phyloP scores from a whole-genome alignment of 2,797 vertebrate genomes.

The Bradypodion ventrale region DNA sequence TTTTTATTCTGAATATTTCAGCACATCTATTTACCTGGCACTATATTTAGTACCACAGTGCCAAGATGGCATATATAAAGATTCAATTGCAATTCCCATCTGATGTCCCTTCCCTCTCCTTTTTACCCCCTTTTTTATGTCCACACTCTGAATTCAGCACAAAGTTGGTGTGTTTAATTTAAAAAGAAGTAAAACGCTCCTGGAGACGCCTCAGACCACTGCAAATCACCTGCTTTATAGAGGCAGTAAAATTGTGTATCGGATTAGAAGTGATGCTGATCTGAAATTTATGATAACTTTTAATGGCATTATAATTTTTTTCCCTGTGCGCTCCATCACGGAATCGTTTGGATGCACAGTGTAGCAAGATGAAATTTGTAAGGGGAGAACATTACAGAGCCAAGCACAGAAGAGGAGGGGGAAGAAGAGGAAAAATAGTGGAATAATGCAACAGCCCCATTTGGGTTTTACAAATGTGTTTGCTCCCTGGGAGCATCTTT shows the following conservation, averaged over 20 bases:
- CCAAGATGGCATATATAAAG: constrained; percentile 85
- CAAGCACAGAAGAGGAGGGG: constrained; percentile 38
- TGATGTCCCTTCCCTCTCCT: constrained; percentile 85
- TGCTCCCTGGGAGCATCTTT: constrained; percentile 16
- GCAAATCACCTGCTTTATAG: constrained; percentile 86
- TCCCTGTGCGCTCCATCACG: constrained; percentile 75
- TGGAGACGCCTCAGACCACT: constrained; percentile 81
- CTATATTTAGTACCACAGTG: constrained; percentile 80
- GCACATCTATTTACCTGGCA: constrained; percentile 82
- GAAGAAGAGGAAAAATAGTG: constrained; percentile 32
- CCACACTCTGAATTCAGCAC: constrained; percentile 82
- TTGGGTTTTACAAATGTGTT: constrained; percentile 31
- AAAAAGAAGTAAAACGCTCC: constrained; percentile 84
- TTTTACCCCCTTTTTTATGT: constrained; percentile 85
- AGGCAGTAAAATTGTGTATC: constrained; percentile 86
- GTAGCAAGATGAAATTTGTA: constrained; percentile 82
- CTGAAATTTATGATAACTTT: constrained; percentile 87
- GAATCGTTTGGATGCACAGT: constrained; percentile 76
- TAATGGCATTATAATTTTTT: constrained; percentile 87
- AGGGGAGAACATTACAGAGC: constrained; percentile 75
- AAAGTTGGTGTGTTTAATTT: constrained; percentile 87
- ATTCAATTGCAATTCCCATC: constrained; percentile 85
- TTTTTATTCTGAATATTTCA: constrained; percentile 85
- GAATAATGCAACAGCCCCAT: constrained; percentile 67
- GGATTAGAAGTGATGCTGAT: constrained; percentile 86